These are phyloP conservation scores for Hedychridium roseum DNA, from an alignment of 2,888 invertebrate species.

Conservation along the genomic window DNA sequence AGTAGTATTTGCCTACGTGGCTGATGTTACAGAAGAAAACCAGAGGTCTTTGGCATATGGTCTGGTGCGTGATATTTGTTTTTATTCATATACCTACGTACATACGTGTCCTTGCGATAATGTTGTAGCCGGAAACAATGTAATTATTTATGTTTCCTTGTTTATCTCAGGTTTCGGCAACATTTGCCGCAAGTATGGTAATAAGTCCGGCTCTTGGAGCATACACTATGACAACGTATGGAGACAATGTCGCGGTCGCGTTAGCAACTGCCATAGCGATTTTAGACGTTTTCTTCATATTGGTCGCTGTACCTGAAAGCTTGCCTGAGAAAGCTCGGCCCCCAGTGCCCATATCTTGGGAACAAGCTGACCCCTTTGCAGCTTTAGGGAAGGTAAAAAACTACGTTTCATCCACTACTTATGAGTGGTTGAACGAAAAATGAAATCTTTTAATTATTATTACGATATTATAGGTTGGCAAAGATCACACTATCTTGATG, in stretches of 20 bases:
- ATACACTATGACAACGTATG: constrained; percentile 85
- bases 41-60: constrained; percentile 96
- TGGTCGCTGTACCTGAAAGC: constrained; percentile 98
- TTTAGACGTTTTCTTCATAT: constrained; percentile 96
- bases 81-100: no score
- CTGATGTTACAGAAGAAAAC: constrained; percentile 97
- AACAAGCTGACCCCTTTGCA: constrained; percentile 97
- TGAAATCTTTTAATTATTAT: constrained; percentile 2
- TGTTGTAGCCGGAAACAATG: not conserved
- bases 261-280: constrained; percentile 95
- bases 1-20: constrained; percentile 99
- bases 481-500: constrained; percentile 95
- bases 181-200: constrained; percentile 98
- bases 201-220: constrained; percentile 97
- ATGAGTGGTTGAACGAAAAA: no score
- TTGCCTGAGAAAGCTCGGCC: constrained; percentile 89
- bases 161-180: constrained; percentile 80
- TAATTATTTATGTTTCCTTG: constrained; percentile 5
- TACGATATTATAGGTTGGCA: constrained; percentile 74
- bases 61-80: constrained; percentile 69
- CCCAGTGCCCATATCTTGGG: constrained; percentile 89
- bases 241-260: constrained; percentile 77
- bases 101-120: constrained; percentile 18
- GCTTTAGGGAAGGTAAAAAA: constrained; percentile 67
- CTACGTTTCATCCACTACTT: no score